These are phyloP conservation scores for Drosophila mimica DNA, from an alignment of 2,888 invertebrate genomes.

Conservation along the genomic window DNA sequence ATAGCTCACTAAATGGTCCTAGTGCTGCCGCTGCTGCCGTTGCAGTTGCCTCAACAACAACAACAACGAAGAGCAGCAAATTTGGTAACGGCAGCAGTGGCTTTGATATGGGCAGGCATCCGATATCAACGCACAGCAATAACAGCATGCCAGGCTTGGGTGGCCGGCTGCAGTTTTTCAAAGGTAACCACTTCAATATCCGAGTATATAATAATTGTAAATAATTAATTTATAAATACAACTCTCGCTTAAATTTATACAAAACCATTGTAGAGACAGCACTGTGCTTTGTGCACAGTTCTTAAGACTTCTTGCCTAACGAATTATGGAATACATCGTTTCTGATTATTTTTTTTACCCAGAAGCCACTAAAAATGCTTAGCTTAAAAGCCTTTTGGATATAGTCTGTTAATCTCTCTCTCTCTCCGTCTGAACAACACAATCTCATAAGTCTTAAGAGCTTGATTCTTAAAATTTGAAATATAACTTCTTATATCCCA, in stretches of 20 bases:
- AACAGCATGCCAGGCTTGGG: constrained; percentile 73
- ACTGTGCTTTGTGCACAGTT: neutral
- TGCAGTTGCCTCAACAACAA: constrained; percentile 41
- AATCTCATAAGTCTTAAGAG: neutral
- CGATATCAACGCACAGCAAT: constrained; percentile 72
- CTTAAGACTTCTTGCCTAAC: neutral
- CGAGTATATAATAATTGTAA: neutral
- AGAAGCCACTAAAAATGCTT: neutral
- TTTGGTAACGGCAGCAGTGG: constrained; percentile 52
- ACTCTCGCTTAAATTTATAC: neutral
- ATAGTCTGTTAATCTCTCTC: neutral
- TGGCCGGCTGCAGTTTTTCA: constrained; percentile 85
- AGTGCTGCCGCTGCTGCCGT: constrained; percentile 31
- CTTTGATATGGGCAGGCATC: constrained; percentile 80
- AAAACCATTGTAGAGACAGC: no score
- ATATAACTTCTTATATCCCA: neutral
- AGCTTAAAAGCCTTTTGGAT: neutral
- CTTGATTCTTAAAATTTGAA: neutral
- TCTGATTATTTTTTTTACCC: neutral
- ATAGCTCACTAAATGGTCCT: constrained; percentile 64
- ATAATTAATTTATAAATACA: neutral
- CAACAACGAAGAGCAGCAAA: constrained; percentile 54
- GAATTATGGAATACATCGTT: no score
- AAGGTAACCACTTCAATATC: constrained; percentile 66
- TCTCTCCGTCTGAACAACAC: neutral